Evolutionary conservation across 2,888 invertebrate genomes (phyloP).

Genomic region (Oxytorus armatus): DNA sequence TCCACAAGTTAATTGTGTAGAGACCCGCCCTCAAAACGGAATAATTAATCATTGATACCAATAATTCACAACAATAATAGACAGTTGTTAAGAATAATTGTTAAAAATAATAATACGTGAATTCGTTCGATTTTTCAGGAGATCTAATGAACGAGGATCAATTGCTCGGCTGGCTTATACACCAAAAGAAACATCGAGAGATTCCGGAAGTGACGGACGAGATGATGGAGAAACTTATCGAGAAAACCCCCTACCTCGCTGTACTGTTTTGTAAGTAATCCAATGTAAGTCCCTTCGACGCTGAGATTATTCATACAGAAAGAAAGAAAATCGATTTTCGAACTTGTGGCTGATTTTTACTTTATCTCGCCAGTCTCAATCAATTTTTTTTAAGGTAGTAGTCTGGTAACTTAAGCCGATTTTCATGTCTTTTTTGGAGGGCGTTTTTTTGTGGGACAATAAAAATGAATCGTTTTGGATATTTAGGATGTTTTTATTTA

Average conservation of each 20-base stretch:
- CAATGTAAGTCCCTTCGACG: conserved; percentile 68
- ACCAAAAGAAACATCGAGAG: conserved; percentile 95
- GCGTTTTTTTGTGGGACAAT: no score
- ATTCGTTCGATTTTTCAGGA: conserved; percentile 85
- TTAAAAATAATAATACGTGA: neutral
- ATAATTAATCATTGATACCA: no score
- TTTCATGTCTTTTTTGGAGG: no score
- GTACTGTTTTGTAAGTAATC: conserved; percentile 94
- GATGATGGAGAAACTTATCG: conserved; percentile 96
- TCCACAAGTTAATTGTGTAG: no score
- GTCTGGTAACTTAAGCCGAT: no score
- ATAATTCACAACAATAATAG: no score
- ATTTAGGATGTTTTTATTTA: no score
- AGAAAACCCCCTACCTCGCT: conserved; percentile 92
- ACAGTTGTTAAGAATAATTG: no score
- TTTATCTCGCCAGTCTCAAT: no score
- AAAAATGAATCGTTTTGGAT: no score
- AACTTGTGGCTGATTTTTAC: neutral
- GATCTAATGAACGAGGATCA: conserved; percentile 96
- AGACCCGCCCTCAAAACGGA: no score
- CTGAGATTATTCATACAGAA: conserved; percentile 38
- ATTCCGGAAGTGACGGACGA: conserved; percentile 97
- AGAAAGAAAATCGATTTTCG: neutral
- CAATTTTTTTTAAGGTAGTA: no score
- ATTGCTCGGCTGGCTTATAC: conserved; percentile 94